Percentiles rank a stretch among this genome's conserved stretches.
phyloP scores from a whole-genome alignment of 2,797 vertebrate species.

The Melanotaenia trifasciata region DNA sequence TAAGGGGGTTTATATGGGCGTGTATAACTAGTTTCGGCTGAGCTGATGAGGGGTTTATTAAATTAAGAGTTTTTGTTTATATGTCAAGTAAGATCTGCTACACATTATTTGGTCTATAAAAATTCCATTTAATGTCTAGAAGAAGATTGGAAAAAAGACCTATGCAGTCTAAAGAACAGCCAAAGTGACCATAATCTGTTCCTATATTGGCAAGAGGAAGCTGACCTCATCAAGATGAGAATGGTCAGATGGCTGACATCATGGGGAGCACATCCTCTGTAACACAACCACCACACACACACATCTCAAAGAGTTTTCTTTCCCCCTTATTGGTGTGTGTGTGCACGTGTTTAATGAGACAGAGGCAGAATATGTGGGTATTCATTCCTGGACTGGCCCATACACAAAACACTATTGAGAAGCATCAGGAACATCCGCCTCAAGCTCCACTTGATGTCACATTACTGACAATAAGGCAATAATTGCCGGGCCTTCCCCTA shows the following conservation, averaged over 20 bases:
- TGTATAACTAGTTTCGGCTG: no score
- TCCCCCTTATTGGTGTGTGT: slow-evolving; percentile 36
- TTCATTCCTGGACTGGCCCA: slow-evolving; percentile 35
- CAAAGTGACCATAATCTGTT: slow-evolving; percentile 37
- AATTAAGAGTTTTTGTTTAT: no score
- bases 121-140: slow-evolving; percentile 2
- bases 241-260: slow-evolving; percentile 64
- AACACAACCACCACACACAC: slow-evolving; percentile 39
- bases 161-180: slow-evolving; percentile 23
- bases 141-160: slow-evolving; percentile 19
- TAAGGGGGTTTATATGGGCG: no score
- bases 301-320: slow-evolving; percentile 53
- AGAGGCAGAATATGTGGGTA: slow-evolving; percentile 35
- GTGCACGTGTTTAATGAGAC: slow-evolving; percentile 26
- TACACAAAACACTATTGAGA: slow-evolving; percentile 62
- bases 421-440: slow-evolving; percentile 23
- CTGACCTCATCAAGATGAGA: slow-evolving; percentile 74
- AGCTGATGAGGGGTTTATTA: no score
- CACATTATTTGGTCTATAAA: background rate
- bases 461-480: slow-evolving; percentile 55
- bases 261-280: slow-evolving; percentile 44
- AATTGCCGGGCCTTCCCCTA: slow-evolving; percentile 22
- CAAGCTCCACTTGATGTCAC: slow-evolving; percentile 55
- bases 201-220: slow-evolving; percentile 65
- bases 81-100: no score